These are phyloP conservation scores for Apis dorsata DNA, from an alignment of 1,140 invertebrate species.

Conservation along the genomic window DNA sequence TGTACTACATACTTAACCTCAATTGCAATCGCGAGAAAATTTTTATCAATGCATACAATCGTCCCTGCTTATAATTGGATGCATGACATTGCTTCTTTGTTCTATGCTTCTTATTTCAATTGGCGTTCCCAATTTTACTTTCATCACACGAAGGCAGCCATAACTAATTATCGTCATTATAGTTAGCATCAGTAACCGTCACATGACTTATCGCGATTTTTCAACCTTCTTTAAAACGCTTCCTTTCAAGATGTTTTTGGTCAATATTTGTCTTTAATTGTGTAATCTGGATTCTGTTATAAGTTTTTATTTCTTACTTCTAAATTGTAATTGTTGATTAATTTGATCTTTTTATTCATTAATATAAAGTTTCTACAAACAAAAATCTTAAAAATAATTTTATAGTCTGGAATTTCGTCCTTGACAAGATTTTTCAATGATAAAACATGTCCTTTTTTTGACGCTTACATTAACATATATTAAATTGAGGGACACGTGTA, in stretches of 20 bases:
- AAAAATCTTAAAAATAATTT: background rate
- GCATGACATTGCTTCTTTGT: conserved; percentile 5
- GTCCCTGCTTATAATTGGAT: conserved; percentile 11
- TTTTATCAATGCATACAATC: background rate
- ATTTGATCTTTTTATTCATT: background rate
- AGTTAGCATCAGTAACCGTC: background rate
- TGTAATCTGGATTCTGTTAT: background rate
- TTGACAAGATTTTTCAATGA: background rate
- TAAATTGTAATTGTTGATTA: too few relatives aligned
- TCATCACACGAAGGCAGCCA: background rate
- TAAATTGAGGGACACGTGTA: background rate
- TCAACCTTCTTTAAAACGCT: conserved; percentile 31
- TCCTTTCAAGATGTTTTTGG: background rate
- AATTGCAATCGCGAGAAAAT: background rate
- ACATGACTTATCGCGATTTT: conserved; percentile 9
- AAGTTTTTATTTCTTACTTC: background rate
- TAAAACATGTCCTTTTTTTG: conserved; percentile 8
- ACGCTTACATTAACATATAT: background rate
- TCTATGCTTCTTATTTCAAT: background rate
- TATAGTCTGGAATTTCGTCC: background rate
- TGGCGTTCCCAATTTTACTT: conserved; percentile 21
- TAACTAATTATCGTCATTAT: background rate
- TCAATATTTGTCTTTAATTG: background rate
- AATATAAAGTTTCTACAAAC: background rate
- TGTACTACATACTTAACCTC: background rate